Evolutionary conservation across 2,888 invertebrate genomes (phyloP).

Genomic region (Oscheius sp.): DNA sequence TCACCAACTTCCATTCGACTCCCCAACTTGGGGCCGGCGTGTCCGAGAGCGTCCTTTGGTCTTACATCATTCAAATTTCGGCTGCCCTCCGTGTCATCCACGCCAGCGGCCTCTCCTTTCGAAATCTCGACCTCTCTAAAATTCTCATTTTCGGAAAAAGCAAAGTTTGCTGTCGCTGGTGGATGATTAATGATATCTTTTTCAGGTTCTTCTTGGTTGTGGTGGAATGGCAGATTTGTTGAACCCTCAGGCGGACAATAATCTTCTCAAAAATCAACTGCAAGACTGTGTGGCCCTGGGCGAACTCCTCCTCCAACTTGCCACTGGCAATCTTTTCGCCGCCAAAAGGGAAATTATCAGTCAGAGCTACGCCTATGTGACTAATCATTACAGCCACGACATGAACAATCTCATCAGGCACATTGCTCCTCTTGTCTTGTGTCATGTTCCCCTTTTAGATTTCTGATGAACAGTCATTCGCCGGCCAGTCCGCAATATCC

Average conservation of each 20-base stretch:
- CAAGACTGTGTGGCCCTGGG: constrained; percentile 93
- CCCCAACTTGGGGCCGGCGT: constrained; percentile 74
- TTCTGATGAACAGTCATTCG: constrained; percentile 20
- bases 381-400: constrained; percentile 90
- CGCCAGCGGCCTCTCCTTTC: constrained; percentile 82
- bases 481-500: constrained; percentile 6
- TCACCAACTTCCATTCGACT: constrained; percentile 34
- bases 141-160: constrained; percentile 77
- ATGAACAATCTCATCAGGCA: constrained; percentile 92
- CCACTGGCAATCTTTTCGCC: constrained; percentile 90
- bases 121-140: constrained; percentile 91
- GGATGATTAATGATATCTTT: neutral
- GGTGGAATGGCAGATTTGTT: constrained; percentile 52
- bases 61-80: constrained; percentile 92
- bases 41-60: constrained; percentile 93
- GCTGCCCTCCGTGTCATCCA: constrained; percentile 92
- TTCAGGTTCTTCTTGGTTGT: constrained; percentile 35
- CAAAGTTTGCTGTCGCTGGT: constrained; percentile 39
- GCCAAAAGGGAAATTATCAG: constrained; percentile 76
- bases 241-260: constrained; percentile 38
- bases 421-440: neutral
- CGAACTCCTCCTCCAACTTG: constrained; percentile 88
- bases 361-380: constrained; percentile 83
- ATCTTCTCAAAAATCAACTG: constrained; percentile 78
- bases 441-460: neutral